Evolutionary conservation across 2,888 invertebrate genomes (phyloP).

Genomic region (Lysandra bellargus): DNA sequence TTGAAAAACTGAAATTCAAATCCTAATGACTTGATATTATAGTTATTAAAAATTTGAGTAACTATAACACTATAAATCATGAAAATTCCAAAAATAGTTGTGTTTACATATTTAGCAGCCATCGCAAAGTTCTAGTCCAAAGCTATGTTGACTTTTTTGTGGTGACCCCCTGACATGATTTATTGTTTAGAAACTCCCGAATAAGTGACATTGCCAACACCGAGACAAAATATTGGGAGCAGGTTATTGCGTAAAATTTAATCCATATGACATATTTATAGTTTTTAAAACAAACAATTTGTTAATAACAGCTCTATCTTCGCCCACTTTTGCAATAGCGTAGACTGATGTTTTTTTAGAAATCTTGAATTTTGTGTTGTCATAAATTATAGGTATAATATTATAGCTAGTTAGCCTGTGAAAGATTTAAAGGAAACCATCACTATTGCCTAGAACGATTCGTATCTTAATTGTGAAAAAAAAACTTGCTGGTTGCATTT

Average conservation of each 20-base stretch:
- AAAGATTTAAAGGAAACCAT: neutral
- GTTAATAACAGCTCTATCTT: conserved; percentile 5
- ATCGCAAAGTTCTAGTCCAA: neutral
- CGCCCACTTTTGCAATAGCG: neutral
- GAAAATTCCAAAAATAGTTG: neutral
- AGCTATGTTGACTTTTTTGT: neutral
- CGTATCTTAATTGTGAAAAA: no score
- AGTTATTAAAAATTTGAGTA: no score
- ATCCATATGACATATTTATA: conserved; percentile 7
- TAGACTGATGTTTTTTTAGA: neutral
- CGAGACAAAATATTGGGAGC: conserved; percentile 20
- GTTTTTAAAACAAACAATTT: neutral
- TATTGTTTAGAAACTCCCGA: conserved; percentile 3
- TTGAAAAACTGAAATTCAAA: no score
- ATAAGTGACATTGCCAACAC: conserved; percentile 17
- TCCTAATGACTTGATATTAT: no score
- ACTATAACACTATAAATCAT: no score
- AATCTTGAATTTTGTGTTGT: neutral
- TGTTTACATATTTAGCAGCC: neutral
- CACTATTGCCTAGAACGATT: neutral
- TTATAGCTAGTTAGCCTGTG: neutral
- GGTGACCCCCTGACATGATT: neutral
- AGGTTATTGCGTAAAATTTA: conserved; percentile 10
- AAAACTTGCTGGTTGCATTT: no score
- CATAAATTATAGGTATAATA: neutral